phyloP scores from a whole-genome alignment of 2,113 vertebrate species.

The Hepsetus odoe region DNA sequence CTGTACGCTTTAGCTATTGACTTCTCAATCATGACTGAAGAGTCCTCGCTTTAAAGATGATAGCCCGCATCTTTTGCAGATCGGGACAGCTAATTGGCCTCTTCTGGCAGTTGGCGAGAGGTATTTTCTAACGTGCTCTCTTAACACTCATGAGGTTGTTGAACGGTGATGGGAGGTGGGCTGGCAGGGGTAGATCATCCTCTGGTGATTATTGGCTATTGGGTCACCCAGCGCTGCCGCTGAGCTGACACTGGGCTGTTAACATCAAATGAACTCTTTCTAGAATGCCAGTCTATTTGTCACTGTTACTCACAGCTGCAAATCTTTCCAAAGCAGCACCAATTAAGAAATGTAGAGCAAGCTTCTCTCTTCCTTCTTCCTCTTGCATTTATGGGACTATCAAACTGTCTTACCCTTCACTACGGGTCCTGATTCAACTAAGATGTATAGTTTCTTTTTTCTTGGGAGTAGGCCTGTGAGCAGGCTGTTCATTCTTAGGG shows the following conservation, averaged over 20 bases:
- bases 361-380: neutral
- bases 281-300: slow-evolving; percentile 36
- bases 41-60: slow-evolving; percentile 39
- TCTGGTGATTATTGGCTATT: slow-evolving; percentile 42
- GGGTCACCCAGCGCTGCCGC: slow-evolving; percentile 35
- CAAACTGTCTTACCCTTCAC: too few species aligned
- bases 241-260: slow-evolving; percentile 44
- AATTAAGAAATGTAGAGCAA: neutral
- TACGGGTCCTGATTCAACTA: neutral
- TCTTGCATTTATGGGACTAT: neutral
- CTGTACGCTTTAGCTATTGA: slow-evolving; percentile 21
- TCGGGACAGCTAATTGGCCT: slow-evolving; percentile 41
- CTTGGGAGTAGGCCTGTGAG: too few species aligned
- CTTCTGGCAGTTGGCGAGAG: slow-evolving; percentile 21
- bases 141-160: slow-evolving; percentile 39
- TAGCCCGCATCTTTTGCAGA: slow-evolving; percentile 17
- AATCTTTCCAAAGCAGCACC: neutral
- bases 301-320: slow-evolving; percentile 18
- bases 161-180: neutral
- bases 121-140: slow-evolving; percentile 51
- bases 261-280: slow-evolving; percentile 43
- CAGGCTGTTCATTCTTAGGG: neutral
- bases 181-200: slow-evolving; percentile 26
- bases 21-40: slow-evolving; percentile 36
- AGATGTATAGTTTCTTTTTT: neutral